Conservation (phyloP, 2,797 vertebrate species). For the Loriculus beryllinus region DNA sequence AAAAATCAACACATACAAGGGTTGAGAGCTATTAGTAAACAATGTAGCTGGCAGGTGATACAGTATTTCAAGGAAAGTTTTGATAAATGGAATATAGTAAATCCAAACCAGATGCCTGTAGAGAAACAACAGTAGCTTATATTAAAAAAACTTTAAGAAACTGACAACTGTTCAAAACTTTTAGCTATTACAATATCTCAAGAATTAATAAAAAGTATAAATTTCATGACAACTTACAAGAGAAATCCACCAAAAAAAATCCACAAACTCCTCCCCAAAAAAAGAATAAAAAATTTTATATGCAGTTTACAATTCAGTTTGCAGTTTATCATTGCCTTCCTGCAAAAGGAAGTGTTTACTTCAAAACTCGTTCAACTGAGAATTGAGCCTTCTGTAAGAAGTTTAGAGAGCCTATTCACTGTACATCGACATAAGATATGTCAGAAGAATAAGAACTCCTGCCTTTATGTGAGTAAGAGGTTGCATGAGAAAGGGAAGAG, state of each 20-base stretch:
- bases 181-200: neutral
- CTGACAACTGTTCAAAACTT: neutral
- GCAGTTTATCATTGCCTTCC: neutral
- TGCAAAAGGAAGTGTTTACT: neutral
- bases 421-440: rapidly evolving
- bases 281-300: no score
- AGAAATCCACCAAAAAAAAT: neutral
- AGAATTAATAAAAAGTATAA: neutral
- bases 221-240: neutral
- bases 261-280: no score
- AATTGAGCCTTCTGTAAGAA: neutral
- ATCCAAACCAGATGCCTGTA: neutral
- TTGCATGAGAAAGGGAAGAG: neutral
- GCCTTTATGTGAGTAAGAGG: neutral
- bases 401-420: neutral
- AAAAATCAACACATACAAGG: neutral
- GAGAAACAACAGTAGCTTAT: neutral
- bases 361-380: neutral
- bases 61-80: neutral
- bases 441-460: neutral
- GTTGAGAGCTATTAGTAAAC: neutral
- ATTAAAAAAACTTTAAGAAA: neutral
- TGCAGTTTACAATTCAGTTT: neutral
- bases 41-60: neutral
- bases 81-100: neutral